These are phyloP conservation scores for Hydrotaea cyrtoneurina DNA, from an alignment of 2,888 invertebrate genomes.

Conservation along the genomic window DNA sequence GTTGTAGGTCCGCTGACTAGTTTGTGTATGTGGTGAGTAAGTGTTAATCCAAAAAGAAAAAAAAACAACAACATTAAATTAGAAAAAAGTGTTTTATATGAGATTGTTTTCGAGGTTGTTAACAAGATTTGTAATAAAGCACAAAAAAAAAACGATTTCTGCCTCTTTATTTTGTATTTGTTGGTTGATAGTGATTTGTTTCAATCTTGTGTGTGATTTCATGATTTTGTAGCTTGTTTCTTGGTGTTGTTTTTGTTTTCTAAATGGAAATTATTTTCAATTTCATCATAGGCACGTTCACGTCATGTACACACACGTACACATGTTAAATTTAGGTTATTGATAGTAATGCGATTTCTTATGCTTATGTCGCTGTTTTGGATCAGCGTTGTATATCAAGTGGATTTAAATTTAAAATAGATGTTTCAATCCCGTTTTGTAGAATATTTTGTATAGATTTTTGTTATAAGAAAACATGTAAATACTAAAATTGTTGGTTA, in stretches of 20 bases:
- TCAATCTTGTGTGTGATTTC: conserved; percentile 31
- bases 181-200: conserved; percentile 17
- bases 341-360: conserved; percentile 44
- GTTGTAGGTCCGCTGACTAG: background rate
- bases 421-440: conserved; percentile 44
- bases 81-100: conserved; percentile 30
- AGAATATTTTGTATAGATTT: conserved; percentile 3
- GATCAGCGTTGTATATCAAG: background rate
- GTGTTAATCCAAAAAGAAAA: conserved; percentile 1
- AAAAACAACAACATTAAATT: background rate
- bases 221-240: conserved; percentile 26
- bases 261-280: conserved; percentile 28
- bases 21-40: conserved; percentile 5
- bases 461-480: background rate
- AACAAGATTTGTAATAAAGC: conserved; percentile 28
- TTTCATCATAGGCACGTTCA: conserved; percentile 45
- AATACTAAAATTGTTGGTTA: background rate
- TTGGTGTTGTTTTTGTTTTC: conserved; percentile 39
- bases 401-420: background rate
- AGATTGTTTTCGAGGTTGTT: conserved; percentile 33
- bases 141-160: conserved; percentile 12
- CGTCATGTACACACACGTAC: background rate
- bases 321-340: conserved; percentile 31
- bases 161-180: conserved; percentile 25
- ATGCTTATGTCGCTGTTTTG: conserved; percentile 39